Base-by-base conservation (phyloP, 2,797 vertebrate species). In the Psittacula derbiana region DNA sequence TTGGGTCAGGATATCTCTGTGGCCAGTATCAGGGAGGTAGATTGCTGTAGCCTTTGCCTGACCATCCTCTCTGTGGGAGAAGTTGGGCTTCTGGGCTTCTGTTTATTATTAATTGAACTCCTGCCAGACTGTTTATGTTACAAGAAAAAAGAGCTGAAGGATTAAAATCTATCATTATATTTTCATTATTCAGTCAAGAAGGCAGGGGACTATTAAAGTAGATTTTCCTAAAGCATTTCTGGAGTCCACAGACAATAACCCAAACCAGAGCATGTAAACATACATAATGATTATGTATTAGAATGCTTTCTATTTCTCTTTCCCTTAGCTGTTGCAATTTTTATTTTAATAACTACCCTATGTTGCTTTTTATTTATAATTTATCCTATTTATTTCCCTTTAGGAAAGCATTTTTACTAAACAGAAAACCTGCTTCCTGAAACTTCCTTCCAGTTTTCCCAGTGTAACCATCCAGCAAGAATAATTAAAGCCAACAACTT, bases 401-500 rank as follows among this genome's bases (percentile, higher is more conserved):
- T 61, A 41, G 30, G n/a, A 71, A 92, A 71, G 11, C 10, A 10
- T 49, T 89, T 85, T 75, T 86, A 24, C 33, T 65, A 41, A 83
- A 44, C 21, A 30, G 44, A 76, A 64, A 80, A 52, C 33, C 24
- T 57, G 10, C 44, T 41, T 93, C 57, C 71, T 78, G 49, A 43
- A 71, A 46, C 62, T 53, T 71, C 62, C 40, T 80, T 73, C 47
- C 41, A 18, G 50, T 79, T 86, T 91, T 92, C 62, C 43, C 76
- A 44, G 12, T 90, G 53, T 86, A 66, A 72, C 65, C 17, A 46
- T 81, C 73, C 88, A 84, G 70, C n/a, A 71, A 69, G 65, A 62
- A 10, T 78, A 89, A 95, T 94, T 96, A 88, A 88, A 95, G 73
- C 53, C 38, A 92, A 71, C 33, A 78, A 75, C 43, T 94, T 96